Evolutionary conservation across 1,140 invertebrate genomes (phyloP), one percentile per base, ranked within the genome.

Genomic region (Teleogryllus occipitalis): DNA sequence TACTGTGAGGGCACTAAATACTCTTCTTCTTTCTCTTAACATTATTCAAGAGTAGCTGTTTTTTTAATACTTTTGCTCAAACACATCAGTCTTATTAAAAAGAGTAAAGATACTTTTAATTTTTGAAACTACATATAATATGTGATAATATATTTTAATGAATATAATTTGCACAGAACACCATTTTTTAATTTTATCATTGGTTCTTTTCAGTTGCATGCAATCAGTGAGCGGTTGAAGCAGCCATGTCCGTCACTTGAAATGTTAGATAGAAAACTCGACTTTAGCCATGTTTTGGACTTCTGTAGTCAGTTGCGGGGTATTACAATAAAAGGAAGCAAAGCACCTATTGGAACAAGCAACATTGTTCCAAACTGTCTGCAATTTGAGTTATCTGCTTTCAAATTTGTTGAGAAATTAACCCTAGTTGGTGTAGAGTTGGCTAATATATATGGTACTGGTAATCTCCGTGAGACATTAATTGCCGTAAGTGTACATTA

Each of bases 281-380:
- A 98, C 86, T 93, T 98, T 81, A 95, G 94, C 82, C 95, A 97
- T 84, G 91, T 98, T 8, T 84, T 98, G 78, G 96, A 98, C 84
- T 95, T 96, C 84, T 94, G 94, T 84, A 93, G 93, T 2, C 91
- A 94, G 82, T 84, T 96, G 10, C 89, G 88, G 22, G 87, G 86
- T 15, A 84, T 97, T 0, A 88, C 89, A 76, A 90, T 97, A 12
- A 88, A 91, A 84, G 93, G 94, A 1, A 92, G 88, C 81, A 86
- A 88, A 75, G 87, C 90, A 47, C 86, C 85, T 73, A 88, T 92
- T 81, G 92, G 91, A 7, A 92, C 90, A 0, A 97, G 95, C 84
- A 97, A 96, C 83, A 93, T 97, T 81, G 88, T 93, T 79, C 92
- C 93, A 0, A 95, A 95, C 82, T 87, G 91, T n/a, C 87, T 97